phyloP scores from a whole-genome alignment of 2,113 vertebrate species.

The Pogona vitticeps region DNA sequence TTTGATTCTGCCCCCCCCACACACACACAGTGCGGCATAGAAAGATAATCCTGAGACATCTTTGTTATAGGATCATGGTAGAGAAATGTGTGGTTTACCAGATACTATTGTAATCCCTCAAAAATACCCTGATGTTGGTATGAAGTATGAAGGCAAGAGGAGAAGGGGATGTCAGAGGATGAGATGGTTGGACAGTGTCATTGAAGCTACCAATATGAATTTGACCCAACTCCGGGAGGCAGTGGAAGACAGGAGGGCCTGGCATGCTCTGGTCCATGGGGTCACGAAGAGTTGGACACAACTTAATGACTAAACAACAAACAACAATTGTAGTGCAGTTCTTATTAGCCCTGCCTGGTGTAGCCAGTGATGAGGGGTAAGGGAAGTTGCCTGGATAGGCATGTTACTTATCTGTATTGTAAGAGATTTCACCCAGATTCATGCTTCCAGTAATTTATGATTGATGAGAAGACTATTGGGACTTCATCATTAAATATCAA shows the following conservation, averaged over 20 bases:
- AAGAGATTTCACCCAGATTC: slow-evolving; percentile 15
- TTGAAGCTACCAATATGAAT: too few relatives aligned
- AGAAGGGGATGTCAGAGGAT: too few relatives aligned
- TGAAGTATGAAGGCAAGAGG: too few relatives aligned
- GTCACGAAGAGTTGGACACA: too few relatives aligned
- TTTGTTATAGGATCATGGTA: not conserved
- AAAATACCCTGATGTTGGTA: too few relatives aligned
- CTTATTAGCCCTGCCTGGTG: not conserved
- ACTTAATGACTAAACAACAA: too few relatives aligned
- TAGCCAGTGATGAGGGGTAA: not conserved
- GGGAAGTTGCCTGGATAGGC: not conserved
- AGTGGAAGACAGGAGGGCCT: too few relatives aligned
- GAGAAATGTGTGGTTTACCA: not conserved
- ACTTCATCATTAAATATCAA: not conserved
- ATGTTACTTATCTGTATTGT: slow-evolving; percentile 4
- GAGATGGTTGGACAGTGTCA: too few relatives aligned
- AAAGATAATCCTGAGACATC: not conserved
- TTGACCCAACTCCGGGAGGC: too few relatives aligned
- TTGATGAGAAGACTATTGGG: not conserved
- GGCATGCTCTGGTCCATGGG: too few relatives aligned
- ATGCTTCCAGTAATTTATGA: not conserved
- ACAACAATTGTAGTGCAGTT: not conserved
- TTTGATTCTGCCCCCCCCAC: not conserved
- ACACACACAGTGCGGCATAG: too few relatives aligned
- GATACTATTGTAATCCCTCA: too few relatives aligned